phyloP scores from a whole-genome alignment of 1,140 invertebrate species.

The Grapholita molesta region DNA sequence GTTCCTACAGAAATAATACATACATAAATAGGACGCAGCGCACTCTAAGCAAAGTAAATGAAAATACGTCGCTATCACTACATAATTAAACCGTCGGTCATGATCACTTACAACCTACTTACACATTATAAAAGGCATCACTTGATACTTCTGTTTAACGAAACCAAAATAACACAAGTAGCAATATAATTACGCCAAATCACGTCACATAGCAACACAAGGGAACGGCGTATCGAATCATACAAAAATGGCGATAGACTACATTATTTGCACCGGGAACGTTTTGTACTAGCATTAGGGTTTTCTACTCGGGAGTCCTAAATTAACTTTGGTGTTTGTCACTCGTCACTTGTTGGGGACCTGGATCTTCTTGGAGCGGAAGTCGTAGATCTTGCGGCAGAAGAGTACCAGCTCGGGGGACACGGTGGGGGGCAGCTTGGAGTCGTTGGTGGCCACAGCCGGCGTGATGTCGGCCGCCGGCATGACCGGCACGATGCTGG shows the following conservation, averaged over 20 bases:
- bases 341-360: conserved; percentile 61
- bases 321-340: conserved; percentile 50
- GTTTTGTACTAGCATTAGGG: conserved; percentile 67
- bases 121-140: conserved; percentile 72
- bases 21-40: conserved; percentile 29
- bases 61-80: conserved; percentile 50
- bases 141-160: conserved; percentile 55
- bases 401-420: conserved; percentile 94
- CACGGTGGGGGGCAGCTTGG: conserved; percentile 85
- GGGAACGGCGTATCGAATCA: conserved; percentile 43
- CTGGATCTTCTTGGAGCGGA: conserved; percentile 88
- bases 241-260: conserved; percentile 43
- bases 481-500: conserved; percentile 65
- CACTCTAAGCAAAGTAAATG: conserved; percentile 28
- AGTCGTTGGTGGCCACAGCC: conserved; percentile 73
- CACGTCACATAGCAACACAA: conserved; percentile 65
- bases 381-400: conserved; percentile 96
- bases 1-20: conserved; percentile 24
- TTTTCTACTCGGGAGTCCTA: conserved; percentile 32
- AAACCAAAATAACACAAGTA: conserved; percentile 48
- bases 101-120: conserved; percentile 66
- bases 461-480: conserved; percentile 52
- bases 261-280: conserved; percentile 48
- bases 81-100: conserved; percentile 54
- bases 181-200: conserved; percentile 56